Percentiles rank a stretch among this genome's conserved stretches.
Conservation (phyloP, 1,140 invertebrate genomes). For the Conus ventricosus region DNA sequence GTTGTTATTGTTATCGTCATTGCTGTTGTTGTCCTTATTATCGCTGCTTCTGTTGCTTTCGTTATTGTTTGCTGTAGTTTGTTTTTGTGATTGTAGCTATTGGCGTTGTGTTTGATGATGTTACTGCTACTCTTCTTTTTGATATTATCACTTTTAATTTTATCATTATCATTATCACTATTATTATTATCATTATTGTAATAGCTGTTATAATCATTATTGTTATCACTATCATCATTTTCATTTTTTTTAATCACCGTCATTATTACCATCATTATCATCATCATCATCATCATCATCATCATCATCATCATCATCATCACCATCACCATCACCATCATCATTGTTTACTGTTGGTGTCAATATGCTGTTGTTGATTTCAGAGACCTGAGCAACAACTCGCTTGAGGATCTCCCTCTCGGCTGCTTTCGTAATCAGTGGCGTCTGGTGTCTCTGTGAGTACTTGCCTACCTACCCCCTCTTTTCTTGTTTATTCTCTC, state of each 20-base stretch:
- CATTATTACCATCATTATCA: not conserved
- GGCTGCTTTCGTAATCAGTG: slow-evolving; percentile 49
- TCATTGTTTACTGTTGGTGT: not conserved
- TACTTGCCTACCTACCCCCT: not conserved
- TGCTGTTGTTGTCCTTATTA: too few species aligned
- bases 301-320: slow-evolving; percentile 3
- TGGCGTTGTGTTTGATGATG: too few species aligned
- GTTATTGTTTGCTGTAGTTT: too few species aligned
- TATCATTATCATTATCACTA: not conserved
- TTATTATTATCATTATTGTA: not conserved
- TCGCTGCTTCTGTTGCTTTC: too few species aligned
- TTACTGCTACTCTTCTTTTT: too few species aligned
- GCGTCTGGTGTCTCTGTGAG: slow-evolving; percentile 55
- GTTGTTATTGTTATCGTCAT: too few species aligned
- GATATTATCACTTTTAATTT: not conserved
- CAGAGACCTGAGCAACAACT: slow-evolving; percentile 60
- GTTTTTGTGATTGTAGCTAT: too few species aligned
- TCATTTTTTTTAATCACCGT: not conserved
- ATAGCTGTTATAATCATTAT: not conserved
- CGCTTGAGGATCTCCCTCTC: slow-evolving; percentile 42
- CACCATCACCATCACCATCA: slow-evolving; percentile 1
- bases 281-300: not conserved
- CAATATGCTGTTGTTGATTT: not conserved
- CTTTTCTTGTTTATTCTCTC: not conserved
- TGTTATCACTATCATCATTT: not conserved